These are phyloP conservation scores for Orthosia incerta DNA, from an alignment of 2,888 invertebrate genomes.

Conservation along the genomic window DNA sequence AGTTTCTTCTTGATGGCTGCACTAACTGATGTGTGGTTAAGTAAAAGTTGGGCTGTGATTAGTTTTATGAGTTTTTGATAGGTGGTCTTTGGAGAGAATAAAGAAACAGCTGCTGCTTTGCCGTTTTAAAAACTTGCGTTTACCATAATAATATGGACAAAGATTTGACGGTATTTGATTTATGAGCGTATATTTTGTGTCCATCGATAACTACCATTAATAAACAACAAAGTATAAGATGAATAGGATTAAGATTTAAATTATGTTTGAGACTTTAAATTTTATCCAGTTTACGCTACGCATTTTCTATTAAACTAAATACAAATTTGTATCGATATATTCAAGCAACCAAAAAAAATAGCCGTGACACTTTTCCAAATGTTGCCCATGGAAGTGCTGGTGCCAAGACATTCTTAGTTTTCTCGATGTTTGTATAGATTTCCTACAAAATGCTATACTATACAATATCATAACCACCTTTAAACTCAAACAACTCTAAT, in stretches of 20 bases:
- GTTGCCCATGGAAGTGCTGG: background rate
- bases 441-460: background rate
- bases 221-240: background rate
- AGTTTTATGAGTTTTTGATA: conserved; percentile 19
- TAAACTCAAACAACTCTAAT: conserved; percentile 4
- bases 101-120: background rate
- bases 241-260: background rate
- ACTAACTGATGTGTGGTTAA: conserved; percentile 31
- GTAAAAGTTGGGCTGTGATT: conserved; percentile 35
- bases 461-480: background rate
- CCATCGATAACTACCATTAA: background rate
- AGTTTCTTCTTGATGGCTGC: conserved; percentile 50
- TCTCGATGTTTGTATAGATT: background rate
- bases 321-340: background rate
- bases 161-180: background rate
- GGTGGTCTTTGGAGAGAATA: background rate
- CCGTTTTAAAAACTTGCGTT: background rate
- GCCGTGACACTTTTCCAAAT: background rate
- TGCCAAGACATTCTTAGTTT: background rate
- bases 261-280: background rate
- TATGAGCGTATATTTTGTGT: background rate
- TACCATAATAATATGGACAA: background rate
- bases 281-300: background rate
- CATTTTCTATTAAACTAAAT: background rate
- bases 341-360: too few species aligned